Evolutionary conservation across 64 coral and sea anemone species (phyloP), one percentile per base, ranked within the genome.

Genomic region (Montipora efflorescens): DNA sequence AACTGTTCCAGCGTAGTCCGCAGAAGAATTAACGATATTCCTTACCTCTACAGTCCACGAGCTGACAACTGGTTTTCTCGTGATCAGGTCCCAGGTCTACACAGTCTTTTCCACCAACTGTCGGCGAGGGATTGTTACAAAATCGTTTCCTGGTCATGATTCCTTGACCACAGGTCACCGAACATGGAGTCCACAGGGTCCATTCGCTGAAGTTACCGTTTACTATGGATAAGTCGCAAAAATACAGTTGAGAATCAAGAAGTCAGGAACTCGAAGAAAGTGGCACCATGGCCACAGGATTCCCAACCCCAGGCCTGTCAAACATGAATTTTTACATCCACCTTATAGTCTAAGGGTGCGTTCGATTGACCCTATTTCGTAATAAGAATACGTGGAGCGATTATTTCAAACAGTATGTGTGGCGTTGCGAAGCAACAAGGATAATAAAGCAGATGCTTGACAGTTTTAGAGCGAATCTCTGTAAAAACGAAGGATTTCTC

Each of bases 161-260:
- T 2, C 98, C 98, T 5, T 96, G 91, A 13, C 98, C 98, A 90
- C 98, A 99, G 18, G 98, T 99, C 51, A 96, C 90, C 2, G 98
- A 96, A 77, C 98, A 99, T 50, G 95, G 91, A 74, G 91, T 89
- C 98, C 98, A 99, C 28, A 96, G 48, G 3, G 98, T 96, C 98
- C 98, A 99, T 46, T 96, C 91, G 85, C 98, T 99, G 73, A 90
- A 99, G 75, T 99, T 99, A 15, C 98, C 98, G 12, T 99, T 89
- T 23, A 99, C 98, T 95, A 44, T 1, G 22, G 44, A 49, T 49
- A 62, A 15, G 43, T 75, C 72, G 50, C 59, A 66, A 47, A 18
- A 12, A 70, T 0, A 57, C 53, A 7, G 11, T 8, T 0, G 11
- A 57, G 7, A 11, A 57, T 57, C 11, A 7, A 0, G 11, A 57